These are phyloP conservation scores for Drymonia ruficornis DNA, from an alignment of 2,888 invertebrate species.

Conservation along the genomic window DNA sequence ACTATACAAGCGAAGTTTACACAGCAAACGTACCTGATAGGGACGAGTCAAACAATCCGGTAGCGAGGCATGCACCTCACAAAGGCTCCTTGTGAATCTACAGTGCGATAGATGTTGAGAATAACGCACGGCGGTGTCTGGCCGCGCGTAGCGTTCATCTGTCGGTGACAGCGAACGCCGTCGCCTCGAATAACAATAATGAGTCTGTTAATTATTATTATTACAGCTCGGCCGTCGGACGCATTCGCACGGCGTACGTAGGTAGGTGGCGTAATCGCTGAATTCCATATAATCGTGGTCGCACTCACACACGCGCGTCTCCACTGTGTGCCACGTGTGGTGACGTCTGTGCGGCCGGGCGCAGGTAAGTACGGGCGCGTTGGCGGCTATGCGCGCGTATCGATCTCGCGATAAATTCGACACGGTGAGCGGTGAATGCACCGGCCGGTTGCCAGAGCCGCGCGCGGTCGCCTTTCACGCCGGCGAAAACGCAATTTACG, in stretches of 20 bases:
- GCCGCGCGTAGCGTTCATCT: slow-evolving; percentile 62
- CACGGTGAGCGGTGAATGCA: slow-evolving; percentile 77
- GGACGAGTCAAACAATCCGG: slow-evolving; percentile 55
- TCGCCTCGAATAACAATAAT: slow-evolving; percentile 69
- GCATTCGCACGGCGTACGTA: slow-evolving; percentile 31
- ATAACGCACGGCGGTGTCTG: slow-evolving; percentile 52
- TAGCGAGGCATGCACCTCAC: slow-evolving; percentile 51
- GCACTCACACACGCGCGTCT: slow-evolving; percentile 52
- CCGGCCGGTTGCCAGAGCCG: slow-evolving; percentile 54
- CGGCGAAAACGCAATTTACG: slow-evolving; percentile 70
- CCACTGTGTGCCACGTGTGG: slow-evolving; percentile 67
- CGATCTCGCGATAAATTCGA: slow-evolving; percentile 80
- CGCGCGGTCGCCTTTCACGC: slow-evolving; percentile 69
- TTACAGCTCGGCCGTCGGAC: slow-evolving; percentile 61
- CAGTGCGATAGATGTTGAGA: slow-evolving; percentile 54
- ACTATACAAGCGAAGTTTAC: slow-evolving; percentile 56
- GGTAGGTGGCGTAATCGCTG: slow-evolving; percentile 75
- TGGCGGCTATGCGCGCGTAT: slow-evolving; percentile 62
- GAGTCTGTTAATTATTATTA: slow-evolving; percentile 75
- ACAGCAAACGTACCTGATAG: slow-evolving; percentile 57
- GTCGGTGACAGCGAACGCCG: slow-evolving; percentile 60
- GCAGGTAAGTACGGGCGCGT: slow-evolving; percentile 56
- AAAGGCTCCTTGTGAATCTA: slow-evolving; percentile 53
- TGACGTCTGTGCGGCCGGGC: slow-evolving; percentile 60
- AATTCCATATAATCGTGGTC: slow-evolving; percentile 69